Base-by-base conservation (phyloP, 2,888 invertebrate species). In the Pseudococcus viburni region DNA sequence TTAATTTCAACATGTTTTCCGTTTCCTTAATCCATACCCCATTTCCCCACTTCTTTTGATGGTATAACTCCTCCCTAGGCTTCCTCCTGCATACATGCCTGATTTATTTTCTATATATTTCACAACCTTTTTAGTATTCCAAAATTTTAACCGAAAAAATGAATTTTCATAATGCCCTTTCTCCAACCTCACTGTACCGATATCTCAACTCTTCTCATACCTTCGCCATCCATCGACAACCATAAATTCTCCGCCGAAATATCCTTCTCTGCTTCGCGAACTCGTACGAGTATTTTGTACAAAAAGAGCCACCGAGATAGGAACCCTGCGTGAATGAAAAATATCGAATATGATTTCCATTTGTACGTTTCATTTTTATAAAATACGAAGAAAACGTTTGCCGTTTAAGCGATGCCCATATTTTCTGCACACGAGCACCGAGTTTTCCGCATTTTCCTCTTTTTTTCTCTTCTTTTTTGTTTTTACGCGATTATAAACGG, bases 401-500 rank as follows among this genome's bases (percentile, higher is more conserved):
- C 12, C n/a, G 39, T 46, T 73, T 86, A 64, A 86, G 19, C 42
- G 64, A 86, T 86, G 19, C 86, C 64, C 68, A 86, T 86, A 64
- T 68, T 68, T 86, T 86, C 46, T 85, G 22, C 59, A 17, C 68
- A n/a, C n/a, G 15, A 42, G 19, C 42, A 0, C 15, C 17, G n/a
- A 85, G 85, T 85, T 85, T 85, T 86, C 68, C 86, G 59, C 64
- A 42, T 86, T 85, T 85, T 59, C 46, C 6, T 5, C n/a, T n/a
- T 55, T 55, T 55, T n/a, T 64, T 86, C 68, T 17, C 59, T 22
- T 68, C 12, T 86, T 42, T 86, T 59, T 86, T 86, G 55, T 55
- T 86, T 86, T 86, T 86, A 86, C 86, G 86, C 86, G 86, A 86
- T 86, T 86, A 86, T 86, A 86, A 86, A 86, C 86, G 86, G 86